A percentile compares a stretch with the other conserved stretches of the same genome.
Conservation (phyloP, 2,797 vertebrate species). For the Heteromormyrus szaboi region DNA sequence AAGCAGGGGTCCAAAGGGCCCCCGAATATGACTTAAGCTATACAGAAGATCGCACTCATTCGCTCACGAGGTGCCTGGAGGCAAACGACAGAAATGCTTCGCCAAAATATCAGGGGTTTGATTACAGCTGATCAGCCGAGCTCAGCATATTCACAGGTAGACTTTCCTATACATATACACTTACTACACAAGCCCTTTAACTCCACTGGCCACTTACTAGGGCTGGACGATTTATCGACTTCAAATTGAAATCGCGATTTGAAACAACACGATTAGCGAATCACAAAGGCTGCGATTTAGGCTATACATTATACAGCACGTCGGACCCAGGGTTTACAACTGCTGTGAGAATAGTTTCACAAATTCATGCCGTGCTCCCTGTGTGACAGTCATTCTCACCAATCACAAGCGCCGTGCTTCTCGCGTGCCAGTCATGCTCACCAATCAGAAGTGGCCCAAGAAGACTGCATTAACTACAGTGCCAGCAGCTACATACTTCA, state of each 20-base stretch:
- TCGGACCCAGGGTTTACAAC: background rate
- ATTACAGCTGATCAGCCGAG: background rate
- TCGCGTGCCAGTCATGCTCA: no score
- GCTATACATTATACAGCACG: background rate
- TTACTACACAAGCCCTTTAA: background rate
- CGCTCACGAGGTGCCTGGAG: background rate
- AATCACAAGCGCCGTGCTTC: no score
- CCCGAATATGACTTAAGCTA: background rate
- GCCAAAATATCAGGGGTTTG: background rate
- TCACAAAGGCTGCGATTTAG: background rate
- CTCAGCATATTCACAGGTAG: background rate
- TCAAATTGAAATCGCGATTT: no score
- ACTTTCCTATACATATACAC: background rate
- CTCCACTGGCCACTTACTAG: background rate
- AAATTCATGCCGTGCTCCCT: background rate
- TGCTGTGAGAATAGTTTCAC: background rate
- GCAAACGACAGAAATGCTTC: background rate
- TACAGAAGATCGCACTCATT: background rate
- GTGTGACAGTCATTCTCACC: background rate
- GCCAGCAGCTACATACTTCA: no score
- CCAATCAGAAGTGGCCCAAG: background rate
- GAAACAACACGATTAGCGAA: background rate
- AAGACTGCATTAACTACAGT: background rate
- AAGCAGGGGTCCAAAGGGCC: background rate
- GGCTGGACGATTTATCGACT: no score